Evolutionary conservation across 2,888 invertebrate species (phyloP).

Genomic region (Mesorhabditis sp.): DNA sequence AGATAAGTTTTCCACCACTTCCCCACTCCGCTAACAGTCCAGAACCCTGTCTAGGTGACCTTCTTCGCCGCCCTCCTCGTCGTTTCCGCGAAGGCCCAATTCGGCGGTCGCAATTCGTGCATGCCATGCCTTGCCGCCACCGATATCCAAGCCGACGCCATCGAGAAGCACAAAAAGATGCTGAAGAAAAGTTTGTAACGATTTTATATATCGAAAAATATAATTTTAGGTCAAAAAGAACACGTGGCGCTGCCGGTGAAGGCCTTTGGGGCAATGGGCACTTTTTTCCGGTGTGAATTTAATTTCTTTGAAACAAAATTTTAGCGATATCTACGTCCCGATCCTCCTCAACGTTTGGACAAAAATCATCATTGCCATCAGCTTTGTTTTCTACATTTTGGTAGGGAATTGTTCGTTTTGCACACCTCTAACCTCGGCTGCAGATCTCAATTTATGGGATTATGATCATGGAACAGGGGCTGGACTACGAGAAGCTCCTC

Average conservation of each 20-base stretch:
- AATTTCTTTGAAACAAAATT: slow-evolving; percentile 15
- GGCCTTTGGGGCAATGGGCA: slow-evolving; percentile 45
- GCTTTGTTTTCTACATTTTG: slow-evolving; percentile 75
- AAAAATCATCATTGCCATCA: slow-evolving; percentile 67
- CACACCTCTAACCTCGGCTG: background rate
- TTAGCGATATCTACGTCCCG: slow-evolving; percentile 52
- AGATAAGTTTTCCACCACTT: background rate
- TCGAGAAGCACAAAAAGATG: background rate
- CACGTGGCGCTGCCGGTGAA: slow-evolving; percentile 21
- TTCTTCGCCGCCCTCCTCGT: slow-evolving; percentile 89
- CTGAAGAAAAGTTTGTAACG: background rate
- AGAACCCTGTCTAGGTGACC: slow-evolving; percentile 69
- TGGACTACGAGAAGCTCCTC: slow-evolving; percentile 56
- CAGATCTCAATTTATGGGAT: slow-evolving; percentile 71
- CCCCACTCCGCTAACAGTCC: background rate
- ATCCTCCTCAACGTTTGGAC: slow-evolving; percentile 48
- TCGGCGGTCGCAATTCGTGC: slow-evolving; percentile 69
- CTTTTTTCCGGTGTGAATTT: slow-evolving; percentile 38
- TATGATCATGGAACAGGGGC: slow-evolving; percentile 63
- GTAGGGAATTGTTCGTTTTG: slow-evolving; percentile 63
- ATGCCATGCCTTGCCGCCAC: slow-evolving; percentile 37
- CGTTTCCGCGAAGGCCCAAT: slow-evolving; percentile 81
- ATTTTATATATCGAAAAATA: background rate
- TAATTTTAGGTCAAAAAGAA: background rate
- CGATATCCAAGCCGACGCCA: slow-evolving; percentile 23